phyloP scores from a whole-genome alignment of 2,113 vertebrate genomes.

The Seriola quinqueradiata region DNA sequence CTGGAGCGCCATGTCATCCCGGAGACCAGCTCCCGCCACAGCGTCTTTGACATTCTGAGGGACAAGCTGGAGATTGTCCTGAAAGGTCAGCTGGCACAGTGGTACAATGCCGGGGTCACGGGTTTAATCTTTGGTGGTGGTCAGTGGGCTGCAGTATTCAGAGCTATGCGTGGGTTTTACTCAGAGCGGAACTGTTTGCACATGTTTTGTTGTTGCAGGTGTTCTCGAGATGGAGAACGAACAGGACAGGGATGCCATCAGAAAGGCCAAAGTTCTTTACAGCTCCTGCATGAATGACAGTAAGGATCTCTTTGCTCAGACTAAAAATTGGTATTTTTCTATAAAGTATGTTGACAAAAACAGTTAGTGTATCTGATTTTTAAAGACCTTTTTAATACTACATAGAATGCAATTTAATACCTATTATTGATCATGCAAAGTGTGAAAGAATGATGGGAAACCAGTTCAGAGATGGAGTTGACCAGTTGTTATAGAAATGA shows the following conservation, averaged over 20 bases:
- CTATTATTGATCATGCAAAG: neutral
- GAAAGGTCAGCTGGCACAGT: constrained; percentile 86
- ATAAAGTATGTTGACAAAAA: neutral
- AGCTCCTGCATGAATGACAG: constrained; percentile 97
- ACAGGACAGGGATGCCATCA: constrained; percentile 90
- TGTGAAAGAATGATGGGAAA: no score
- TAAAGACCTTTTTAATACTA: neutral
- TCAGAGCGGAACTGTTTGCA: constrained; percentile 33
- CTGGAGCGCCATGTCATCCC: constrained; percentile 93
- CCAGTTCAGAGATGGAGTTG: no score
- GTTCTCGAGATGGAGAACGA: constrained; percentile 88
- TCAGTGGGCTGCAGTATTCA: constrained; percentile 45
- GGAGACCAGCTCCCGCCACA: constrained; percentile 94
- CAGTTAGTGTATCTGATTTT: no score
- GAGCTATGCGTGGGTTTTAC: constrained; percentile 18
- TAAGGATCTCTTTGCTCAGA: constrained; percentile 77
- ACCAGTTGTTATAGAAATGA: no score
- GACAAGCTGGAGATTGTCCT: constrained; percentile 96
- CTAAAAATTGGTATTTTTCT: neutral
- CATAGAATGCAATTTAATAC: neutral
- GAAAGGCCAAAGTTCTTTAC: constrained; percentile 94
- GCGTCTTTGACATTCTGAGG: constrained; percentile 94
- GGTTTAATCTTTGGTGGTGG: constrained; percentile 17
- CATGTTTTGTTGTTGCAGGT: constrained; percentile 82
- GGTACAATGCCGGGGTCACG: neutral